Evolutionary conservation across 2,888 invertebrate species (phyloP), one percentile per base, ranked within the genome.

Genomic region (Lasioglossum figueresi): DNA sequence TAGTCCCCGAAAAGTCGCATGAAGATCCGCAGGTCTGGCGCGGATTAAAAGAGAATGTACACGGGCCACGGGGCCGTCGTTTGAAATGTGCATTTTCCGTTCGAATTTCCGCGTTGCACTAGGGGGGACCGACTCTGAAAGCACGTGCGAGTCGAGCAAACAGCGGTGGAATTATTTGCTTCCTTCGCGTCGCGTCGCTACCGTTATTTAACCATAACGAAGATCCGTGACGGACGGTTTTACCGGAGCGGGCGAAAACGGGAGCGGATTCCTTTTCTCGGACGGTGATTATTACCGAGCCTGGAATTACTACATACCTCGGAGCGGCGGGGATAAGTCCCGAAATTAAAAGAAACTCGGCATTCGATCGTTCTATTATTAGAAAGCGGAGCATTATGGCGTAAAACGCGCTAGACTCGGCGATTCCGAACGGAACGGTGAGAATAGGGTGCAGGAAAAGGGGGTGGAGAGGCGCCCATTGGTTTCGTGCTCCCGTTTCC

Each of bases 401-500:
- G 23, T 23, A 37, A 37, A 68, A 37, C 19, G 66, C 34, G 34
- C 23, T 27, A 27, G 31, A 31, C 63, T 63, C 63, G 63, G 5
- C 31, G 63, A 63, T 63, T 31, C 63, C 31, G 31, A 59, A 23
- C 19, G 66, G 16, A 66, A 6, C 14, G 27, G 66, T 23, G 52
- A 23, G 23, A n/a, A 23, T 37, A 23, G 37, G 66, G 8, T 10
- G 66, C 10, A 16, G 66, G 6, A 19, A 14, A 45, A 6, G 19
- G 45, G 27, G 19, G 31, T 31, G 16, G 12, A 4, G 19, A 4
- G 79, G 68, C 79, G 83, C 74, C 73, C 66, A 76, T 76, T 80
- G 80, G 82, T 83, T 72, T 45, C 56, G 79, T 81, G 85, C 75
- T 79, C 88, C 66, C 79, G 79, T 88, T 86, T 88, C 56, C 72